Conservation (phyloP, 2,888 invertebrate genomes). For the Monochamus alternatus region DNA sequence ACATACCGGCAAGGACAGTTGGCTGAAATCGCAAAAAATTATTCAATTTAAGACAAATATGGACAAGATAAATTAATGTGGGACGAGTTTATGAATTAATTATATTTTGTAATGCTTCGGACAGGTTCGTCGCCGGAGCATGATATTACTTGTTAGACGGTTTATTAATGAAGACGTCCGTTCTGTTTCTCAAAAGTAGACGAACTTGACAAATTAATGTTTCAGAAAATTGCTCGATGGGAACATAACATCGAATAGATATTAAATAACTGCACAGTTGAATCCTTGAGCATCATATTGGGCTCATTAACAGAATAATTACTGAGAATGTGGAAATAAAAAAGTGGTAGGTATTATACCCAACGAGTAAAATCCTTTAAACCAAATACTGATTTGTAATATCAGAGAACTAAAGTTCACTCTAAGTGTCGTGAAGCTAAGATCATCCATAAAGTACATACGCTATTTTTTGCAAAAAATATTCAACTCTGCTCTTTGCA, state of each 20-base stretch:
- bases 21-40: conserved; percentile 25
- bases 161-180: conserved; percentile 38
- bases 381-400: too few relatives aligned
- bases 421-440: too few relatives aligned
- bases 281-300: too few relatives aligned
- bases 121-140: conserved; percentile 31
- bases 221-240: too few relatives aligned
- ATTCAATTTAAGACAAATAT: conserved; percentile 32
- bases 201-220: conserved; percentile 26
- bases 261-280: neutral
- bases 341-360: too few relatives aligned
- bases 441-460: too few relatives aligned
- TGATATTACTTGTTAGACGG: conserved; percentile 39
- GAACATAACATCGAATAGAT: neutral
- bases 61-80: conserved; percentile 37
- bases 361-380: too few relatives aligned
- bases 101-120: conserved; percentile 27
- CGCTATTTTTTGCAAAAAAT: too few relatives aligned
- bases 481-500: too few relatives aligned
- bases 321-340: too few relatives aligned
- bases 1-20: conserved; percentile 39
- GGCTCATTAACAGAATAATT: too few relatives aligned
- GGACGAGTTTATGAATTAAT: conserved; percentile 39
- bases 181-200: conserved; percentile 13
- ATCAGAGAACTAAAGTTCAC: too few relatives aligned